phyloP scores from a whole-genome alignment of 2,888 invertebrate genomes.

The Mimas tiliae region DNA sequence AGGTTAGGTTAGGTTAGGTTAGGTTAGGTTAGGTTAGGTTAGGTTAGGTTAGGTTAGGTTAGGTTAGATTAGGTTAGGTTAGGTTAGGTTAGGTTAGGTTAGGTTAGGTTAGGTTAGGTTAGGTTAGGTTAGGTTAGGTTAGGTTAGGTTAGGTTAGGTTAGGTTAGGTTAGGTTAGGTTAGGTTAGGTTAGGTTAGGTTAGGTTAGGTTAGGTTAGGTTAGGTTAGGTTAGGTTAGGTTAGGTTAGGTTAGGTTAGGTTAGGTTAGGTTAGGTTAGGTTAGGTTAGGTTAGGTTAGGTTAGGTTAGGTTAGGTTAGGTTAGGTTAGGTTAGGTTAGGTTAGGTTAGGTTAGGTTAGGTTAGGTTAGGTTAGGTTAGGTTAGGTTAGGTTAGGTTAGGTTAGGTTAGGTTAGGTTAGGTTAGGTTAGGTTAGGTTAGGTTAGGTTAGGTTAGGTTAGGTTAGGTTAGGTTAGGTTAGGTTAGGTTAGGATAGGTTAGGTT shows the following conservation, averaged over 20 bases:
- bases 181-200: conserved; percentile 32
- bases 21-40: conserved; percentile 33
- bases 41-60: conserved; percentile 36
- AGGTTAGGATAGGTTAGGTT: no score
- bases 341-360: conserved; percentile 1
- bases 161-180: conserved; percentile 36
- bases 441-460: no score
- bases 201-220: conserved; percentile 32
- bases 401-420: no score
- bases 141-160: conserved; percentile 22
- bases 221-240: conserved; percentile 36
- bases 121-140: conserved; percentile 1
- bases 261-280: conserved; percentile 41
- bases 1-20: conserved; percentile 32
- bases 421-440: no score
- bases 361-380: conserved; percentile 1
- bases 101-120: conserved; percentile 31
- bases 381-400: conserved; percentile 1
- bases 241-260: conserved; percentile 39
- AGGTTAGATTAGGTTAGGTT: conserved; percentile 39
- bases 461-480: no score
- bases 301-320: conserved; percentile 1
- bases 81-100: conserved; percentile 41
- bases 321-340: conserved; percentile 1
- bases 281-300: conserved; percentile 35